phyloP scores from a whole-genome alignment of 2,113 vertebrate species.

The Loxodonta africana region DNA sequence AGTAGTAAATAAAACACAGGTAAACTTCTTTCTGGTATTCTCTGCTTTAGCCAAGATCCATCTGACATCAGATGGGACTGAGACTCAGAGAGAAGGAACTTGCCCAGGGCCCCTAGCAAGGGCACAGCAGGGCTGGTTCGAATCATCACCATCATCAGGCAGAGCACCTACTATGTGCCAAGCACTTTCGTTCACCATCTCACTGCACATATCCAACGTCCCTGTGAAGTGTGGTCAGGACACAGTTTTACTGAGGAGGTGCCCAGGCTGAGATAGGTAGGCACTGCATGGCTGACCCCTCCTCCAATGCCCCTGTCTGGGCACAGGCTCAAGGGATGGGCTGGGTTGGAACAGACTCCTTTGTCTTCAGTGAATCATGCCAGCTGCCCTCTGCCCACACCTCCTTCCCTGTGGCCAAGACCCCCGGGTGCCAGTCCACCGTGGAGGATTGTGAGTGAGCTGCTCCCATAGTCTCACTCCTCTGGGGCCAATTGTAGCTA shows the following conservation, averaged over 20 bases:
- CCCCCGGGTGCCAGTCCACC: accelerated
- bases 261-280: accelerated
- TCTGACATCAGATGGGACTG: neutral
- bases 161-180: neutral
- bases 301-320: neutral
- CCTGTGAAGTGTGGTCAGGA: no score
- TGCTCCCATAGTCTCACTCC: neutral
- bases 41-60: no score
- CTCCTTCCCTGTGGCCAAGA: neutral
- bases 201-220: neutral
- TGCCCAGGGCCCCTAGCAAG: neutral
- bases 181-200: accelerated
- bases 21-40: no score
- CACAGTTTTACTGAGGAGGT: accelerated
- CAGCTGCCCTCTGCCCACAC: no score
- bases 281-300: neutral
- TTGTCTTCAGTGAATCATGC: neutral
- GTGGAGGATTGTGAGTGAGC: neutral
- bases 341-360: accelerated
- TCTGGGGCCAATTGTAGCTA: neutral
- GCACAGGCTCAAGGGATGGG: neutral
- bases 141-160: accelerated
- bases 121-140: neutral
- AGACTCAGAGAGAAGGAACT: neutral
- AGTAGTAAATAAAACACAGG: no score